Conservation (phyloP, 1,140 invertebrate species). For the Drosophila kanapiae region DNA sequence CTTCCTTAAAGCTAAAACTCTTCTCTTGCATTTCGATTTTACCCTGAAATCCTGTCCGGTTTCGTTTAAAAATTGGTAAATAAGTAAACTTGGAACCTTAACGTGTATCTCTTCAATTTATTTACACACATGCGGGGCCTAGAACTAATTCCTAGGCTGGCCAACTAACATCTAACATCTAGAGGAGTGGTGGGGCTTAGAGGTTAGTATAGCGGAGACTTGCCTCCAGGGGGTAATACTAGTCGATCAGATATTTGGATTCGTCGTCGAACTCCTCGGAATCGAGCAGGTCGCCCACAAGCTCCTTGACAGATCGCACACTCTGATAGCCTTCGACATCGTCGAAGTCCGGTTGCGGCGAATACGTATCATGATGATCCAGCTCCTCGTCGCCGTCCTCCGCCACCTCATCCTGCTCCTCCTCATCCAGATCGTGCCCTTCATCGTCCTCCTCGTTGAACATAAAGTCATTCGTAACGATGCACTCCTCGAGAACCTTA, state of each 20-base stretch:
- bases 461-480: constrained; percentile 77
- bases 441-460: constrained; percentile 63
- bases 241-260: constrained; percentile 72
- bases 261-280: constrained; percentile 60
- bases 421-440: constrained; percentile 7
- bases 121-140: constrained; percentile 46
- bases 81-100: not conserved
- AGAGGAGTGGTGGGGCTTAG: constrained; percentile 8
- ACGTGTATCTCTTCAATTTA: constrained; percentile 29
- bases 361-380: constrained; percentile 33
- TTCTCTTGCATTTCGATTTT: no score
- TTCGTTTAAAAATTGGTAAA: not conserved
- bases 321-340: constrained; percentile 48
- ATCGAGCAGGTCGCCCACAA: constrained; percentile 61
- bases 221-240: constrained; percentile 29
- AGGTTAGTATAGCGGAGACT: not conserved
- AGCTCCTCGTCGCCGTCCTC: constrained; percentile 49
- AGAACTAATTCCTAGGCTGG: not conserved
- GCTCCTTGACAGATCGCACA: constrained; percentile 53
- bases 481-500: constrained; percentile 74
- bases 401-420: constrained; percentile 25
- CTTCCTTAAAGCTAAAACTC: no score
- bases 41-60: no score
- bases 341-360: constrained; percentile 9
- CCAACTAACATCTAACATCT: constrained; percentile 11